Conservation (phyloP, 2,888 invertebrate species). For the Lymantria monacha region DNA sequence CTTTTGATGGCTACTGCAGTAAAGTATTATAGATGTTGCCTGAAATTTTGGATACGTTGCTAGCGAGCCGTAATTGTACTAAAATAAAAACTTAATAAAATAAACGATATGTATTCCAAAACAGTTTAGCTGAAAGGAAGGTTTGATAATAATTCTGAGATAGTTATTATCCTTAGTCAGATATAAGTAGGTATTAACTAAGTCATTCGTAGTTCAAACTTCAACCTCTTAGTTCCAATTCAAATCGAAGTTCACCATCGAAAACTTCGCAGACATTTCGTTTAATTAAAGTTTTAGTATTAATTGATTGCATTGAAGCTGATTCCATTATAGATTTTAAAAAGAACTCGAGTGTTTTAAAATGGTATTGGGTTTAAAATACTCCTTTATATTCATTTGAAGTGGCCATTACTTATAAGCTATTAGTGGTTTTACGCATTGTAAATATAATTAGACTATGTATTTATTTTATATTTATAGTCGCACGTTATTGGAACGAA, state of each 20-base stretch:
- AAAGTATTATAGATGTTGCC: no score
- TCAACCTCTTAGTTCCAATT: conserved; percentile 3
- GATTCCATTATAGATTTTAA: conserved; percentile 19
- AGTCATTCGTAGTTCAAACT: conserved; percentile 6
- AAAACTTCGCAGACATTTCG: conserved; percentile 33
- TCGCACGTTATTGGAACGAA: no score
- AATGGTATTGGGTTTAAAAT: not conserved
- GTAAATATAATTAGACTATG: not conserved
- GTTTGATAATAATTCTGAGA: no score
- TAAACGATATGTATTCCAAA: no score
- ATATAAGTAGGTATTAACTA: not conserved
- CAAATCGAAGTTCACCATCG: conserved; percentile 18
- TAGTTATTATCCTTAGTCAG: no score
- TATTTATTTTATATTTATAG: no score
- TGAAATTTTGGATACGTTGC: no score
- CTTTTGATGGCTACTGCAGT: no score
- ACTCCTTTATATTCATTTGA: not conserved
- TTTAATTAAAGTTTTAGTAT: conserved; percentile 46
- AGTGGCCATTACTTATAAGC: not conserved
- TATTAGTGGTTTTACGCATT: not conserved
- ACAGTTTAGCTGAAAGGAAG: no score
- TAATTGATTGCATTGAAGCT: conserved; percentile 39
- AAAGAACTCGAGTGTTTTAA: conserved; percentile 21
- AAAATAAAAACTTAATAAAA: no score
- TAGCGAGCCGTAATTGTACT: no score